phyloP scores from a whole-genome alignment of 2,888 invertebrate species.

The Hyalella azteca region DNA sequence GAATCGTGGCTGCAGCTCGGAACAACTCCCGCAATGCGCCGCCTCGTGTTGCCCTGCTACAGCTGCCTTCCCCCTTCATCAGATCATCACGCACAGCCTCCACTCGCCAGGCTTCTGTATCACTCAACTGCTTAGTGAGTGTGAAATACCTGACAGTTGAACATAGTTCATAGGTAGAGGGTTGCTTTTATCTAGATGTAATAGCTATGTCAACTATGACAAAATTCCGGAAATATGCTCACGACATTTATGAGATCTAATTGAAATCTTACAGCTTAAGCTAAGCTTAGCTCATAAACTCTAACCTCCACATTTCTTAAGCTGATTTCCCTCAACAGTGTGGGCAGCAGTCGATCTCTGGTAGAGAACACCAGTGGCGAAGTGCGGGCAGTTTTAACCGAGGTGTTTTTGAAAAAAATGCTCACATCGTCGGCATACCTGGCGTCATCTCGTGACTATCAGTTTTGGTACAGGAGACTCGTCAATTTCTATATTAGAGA shows the following conservation, averaged over 20 bases:
- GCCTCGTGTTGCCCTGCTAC: slow-evolving; percentile 8
- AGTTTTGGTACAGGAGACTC: slow-evolving; percentile 54
- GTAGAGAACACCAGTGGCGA: neutral
- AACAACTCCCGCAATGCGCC: neutral
- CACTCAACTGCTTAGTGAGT: slow-evolving; percentile 53
- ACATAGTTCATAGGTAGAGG: too few species aligned
- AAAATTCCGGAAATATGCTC: too few species aligned
- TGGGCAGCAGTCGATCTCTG: neutral
- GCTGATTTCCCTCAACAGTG: neutral
- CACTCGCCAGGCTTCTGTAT: slow-evolving; percentile 46
- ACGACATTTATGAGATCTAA: too few species aligned
- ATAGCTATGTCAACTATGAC: too few species aligned
- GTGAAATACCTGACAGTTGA: too few species aligned
- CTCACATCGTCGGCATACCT: slow-evolving; percentile 51
- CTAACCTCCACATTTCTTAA: too few species aligned
- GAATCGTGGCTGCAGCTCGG: slow-evolving; percentile 52
- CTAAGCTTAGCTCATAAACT: too few species aligned
- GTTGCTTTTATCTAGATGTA: too few species aligned
- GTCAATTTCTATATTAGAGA: slow-evolving; percentile 55
- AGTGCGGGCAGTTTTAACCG: slow-evolving; percentile 41
- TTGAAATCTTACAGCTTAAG: too few species aligned
- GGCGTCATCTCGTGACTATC: slow-evolving; percentile 48
- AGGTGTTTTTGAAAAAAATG: slow-evolving; percentile 55
- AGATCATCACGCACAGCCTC: slow-evolving; percentile 10
- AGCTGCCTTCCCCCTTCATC: neutral